Percentiles rank a stretch among this genome's conserved stretches.
phyloP scores from a whole-genome alignment of 2,797 vertebrate genomes.

The Spinibarbus caldwelli region DNA sequence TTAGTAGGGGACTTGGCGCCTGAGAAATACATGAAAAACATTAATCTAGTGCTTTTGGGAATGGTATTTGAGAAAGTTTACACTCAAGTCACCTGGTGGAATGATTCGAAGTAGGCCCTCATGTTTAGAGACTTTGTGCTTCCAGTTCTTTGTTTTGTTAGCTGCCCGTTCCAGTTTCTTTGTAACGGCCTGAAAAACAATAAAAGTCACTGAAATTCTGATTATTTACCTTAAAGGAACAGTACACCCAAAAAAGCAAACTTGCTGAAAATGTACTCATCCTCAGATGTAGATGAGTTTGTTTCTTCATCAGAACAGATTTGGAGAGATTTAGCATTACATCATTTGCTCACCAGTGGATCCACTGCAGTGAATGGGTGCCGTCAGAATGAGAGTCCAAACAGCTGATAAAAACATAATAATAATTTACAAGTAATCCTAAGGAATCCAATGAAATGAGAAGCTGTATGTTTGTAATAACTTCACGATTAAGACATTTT shows the following conservation, averaged over 20 bases:
- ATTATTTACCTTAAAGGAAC: neutral
- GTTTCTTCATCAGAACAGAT: neutral
- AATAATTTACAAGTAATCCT: neutral
- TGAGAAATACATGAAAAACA: constrained; percentile 66
- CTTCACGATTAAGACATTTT: too few species aligned
- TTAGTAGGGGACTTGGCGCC: constrained; percentile 83
- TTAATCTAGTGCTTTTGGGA: neutral
- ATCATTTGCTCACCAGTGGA: neutral
- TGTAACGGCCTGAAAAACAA: constrained; percentile 80
- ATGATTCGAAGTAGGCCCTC: constrained; percentile 92
- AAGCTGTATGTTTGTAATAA: neutral
- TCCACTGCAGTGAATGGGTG: neutral
- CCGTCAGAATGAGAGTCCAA: too few species aligned
- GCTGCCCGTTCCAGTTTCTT: constrained; percentile 90
- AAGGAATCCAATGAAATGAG: neutral
- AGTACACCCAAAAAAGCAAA: neutral
- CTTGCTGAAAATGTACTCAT: neutral
- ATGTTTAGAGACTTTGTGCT: constrained; percentile 93
- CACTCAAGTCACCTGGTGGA: constrained; percentile 85
- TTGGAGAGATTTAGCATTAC: neutral
- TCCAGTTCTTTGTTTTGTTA: constrained; percentile 92
- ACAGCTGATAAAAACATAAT: neutral
- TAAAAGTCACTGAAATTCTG: neutral
- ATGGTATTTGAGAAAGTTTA: neutral
- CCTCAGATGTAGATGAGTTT: neutral